A percentile compares a stretch with the other conserved stretches of the same genome.
These are phyloP conservation scores for Elysia chlorotica DNA, from an alignment of 1,140 invertebrate species.

Conservation along the genomic window DNA sequence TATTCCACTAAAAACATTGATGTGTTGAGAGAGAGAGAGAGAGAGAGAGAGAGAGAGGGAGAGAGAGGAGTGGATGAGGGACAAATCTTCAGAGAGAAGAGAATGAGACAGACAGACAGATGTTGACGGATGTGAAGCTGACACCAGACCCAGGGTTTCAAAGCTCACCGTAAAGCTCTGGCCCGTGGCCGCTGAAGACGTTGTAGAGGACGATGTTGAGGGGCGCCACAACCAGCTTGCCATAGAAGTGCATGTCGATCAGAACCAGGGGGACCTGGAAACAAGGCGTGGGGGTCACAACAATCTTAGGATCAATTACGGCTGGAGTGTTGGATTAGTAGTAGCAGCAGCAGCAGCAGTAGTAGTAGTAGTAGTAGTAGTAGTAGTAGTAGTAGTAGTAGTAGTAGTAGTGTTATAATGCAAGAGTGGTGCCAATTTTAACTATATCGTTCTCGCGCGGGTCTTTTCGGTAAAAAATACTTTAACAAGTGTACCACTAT, in stretches of 20 bases:
- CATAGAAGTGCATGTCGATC: slow-evolving; percentile 90
- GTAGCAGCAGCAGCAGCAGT: background rate
- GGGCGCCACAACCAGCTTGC: slow-evolving; percentile 86
- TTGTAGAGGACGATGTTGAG: slow-evolving; percentile 95
- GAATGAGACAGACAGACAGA: background rate
- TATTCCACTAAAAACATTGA: background rate
- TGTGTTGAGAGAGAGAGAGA: background rate
- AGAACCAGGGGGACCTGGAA: slow-evolving; percentile 74
- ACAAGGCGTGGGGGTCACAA: too few species aligned
- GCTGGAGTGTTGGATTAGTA: background rate
- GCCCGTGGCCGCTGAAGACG: slow-evolving; percentile 85
- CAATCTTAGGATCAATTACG: too few species aligned
- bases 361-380: too few species aligned
- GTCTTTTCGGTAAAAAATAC: too few species aligned
- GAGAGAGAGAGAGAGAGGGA: background rate
- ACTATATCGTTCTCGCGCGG: too few species aligned
- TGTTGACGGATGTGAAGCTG: background rate
- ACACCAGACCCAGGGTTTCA: too few species aligned
- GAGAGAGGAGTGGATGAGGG: too few species aligned
- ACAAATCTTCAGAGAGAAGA: background rate
- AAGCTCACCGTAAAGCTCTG: slow-evolving; percentile 56
- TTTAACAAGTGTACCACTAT: too few species aligned
- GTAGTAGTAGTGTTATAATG: too few species aligned
- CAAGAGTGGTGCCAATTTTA: too few species aligned
- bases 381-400: too few species aligned